These are phyloP conservation scores for Rhopilema esculentum DNA, from an alignment of 30 jellyfish, hydroid and myxozoan genomes.

Conservation along the genomic window DNA sequence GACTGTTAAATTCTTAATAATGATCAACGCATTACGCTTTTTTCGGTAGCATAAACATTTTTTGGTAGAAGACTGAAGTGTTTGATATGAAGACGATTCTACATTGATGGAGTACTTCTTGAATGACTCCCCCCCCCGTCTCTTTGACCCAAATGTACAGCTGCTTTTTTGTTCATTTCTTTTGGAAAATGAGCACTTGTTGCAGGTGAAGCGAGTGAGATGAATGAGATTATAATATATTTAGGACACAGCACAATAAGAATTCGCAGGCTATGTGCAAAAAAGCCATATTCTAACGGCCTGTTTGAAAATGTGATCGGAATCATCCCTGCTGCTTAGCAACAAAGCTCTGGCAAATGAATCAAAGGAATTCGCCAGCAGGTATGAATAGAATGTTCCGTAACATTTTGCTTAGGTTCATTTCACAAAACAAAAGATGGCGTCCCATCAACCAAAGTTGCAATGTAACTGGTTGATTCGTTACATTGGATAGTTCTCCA, in stretches of 20 bases:
- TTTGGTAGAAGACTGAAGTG: too few relatives aligned
- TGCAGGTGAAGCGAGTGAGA: constrained; percentile 25
- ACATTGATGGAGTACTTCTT: too few relatives aligned
- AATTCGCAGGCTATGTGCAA: constrained; percentile 11
- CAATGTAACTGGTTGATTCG: too few relatives aligned
- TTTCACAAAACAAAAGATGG: too few relatives aligned
- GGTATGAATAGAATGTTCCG: background rate
- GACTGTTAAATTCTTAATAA: too few relatives aligned
- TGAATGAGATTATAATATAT: constrained; percentile 23
- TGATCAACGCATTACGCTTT: too few relatives aligned
- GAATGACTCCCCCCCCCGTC: too few relatives aligned
- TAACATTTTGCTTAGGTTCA: too few relatives aligned
- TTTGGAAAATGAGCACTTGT: constrained; percentile 49
- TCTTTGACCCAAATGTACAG: constrained; percentile 24
- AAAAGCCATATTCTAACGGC: background rate
- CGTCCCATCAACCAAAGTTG: too few relatives aligned
- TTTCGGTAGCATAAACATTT: too few relatives aligned
- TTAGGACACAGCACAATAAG: constrained; percentile 21
- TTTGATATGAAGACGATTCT: too few relatives aligned
- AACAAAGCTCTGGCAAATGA: constrained; percentile 13
- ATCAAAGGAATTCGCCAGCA: background rate
- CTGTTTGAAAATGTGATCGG: background rate
- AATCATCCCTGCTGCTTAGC: background rate
- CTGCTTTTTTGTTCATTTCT: constrained; percentile 20
- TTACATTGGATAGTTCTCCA: too few relatives aligned